Conservation (phyloP, 1,140 invertebrate species). For the Myzus persicae region DNA sequence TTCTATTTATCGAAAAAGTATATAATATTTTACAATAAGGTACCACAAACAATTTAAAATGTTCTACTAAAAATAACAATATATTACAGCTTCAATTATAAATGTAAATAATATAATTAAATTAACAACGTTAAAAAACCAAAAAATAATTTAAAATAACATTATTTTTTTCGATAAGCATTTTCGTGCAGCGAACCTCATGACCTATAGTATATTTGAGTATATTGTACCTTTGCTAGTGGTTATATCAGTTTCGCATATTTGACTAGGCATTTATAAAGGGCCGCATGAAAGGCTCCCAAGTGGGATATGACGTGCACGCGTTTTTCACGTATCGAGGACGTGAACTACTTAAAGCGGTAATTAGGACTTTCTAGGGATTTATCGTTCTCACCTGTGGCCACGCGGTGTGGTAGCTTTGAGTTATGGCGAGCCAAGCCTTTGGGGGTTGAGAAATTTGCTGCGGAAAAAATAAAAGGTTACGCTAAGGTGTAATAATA, state of each 20-base stretch:
- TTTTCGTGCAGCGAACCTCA: not conserved
- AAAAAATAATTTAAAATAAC: not conserved
- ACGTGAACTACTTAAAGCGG: slow-evolving; percentile 41
- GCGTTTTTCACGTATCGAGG: slow-evolving; percentile 23
- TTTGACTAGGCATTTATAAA: not conserved
- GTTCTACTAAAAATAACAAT: not conserved
- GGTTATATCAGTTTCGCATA: not conserved
- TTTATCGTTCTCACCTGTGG: slow-evolving; percentile 54
- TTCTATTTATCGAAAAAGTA: not conserved
- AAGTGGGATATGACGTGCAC: not conserved
- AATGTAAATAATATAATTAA: not conserved
- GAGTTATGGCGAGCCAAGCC: slow-evolving; percentile 25
- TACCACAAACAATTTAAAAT: not conserved
- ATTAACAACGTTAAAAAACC: not conserved
- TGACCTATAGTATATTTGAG: too few relatives aligned
- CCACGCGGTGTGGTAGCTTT: slow-evolving; percentile 3
- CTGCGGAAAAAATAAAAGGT: slow-evolving; percentile 40
- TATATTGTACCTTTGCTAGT: not conserved
- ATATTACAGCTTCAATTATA: not conserved
- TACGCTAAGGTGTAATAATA: slow-evolving; percentile 4
- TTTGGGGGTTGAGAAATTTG: slow-evolving; percentile 30
- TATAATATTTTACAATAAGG: too few relatives aligned
- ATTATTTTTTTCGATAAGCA: not conserved
- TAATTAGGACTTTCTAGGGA: slow-evolving; percentile 53
- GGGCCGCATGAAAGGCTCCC: not conserved